These are phyloP conservation scores for Brachyhypopomus occidentalis DNA, from an alignment of 2,113 vertebrate species.

Conservation along the genomic window DNA sequence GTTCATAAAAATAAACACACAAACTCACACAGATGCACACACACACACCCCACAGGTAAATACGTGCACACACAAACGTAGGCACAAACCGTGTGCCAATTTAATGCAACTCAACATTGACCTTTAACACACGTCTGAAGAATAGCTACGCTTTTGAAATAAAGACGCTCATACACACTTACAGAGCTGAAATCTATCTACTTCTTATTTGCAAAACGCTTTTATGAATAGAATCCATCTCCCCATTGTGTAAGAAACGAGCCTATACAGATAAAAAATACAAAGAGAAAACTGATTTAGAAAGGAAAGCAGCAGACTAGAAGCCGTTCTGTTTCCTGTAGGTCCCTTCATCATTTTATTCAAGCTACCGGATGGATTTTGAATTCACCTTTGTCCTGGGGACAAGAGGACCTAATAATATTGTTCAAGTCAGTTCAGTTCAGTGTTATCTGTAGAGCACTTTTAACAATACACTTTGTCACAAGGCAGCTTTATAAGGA, in stretches of 20 bases:
- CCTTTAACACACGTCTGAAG: constrained; percentile 14
- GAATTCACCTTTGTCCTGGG: background rate
- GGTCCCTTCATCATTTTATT: background rate
- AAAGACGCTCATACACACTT: background rate
- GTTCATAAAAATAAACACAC: constrained; percentile 11
- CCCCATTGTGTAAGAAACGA: constrained; percentile 8
- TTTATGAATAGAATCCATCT: background rate
- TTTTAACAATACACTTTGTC: background rate
- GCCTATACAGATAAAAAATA: background rate
- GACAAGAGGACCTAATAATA: background rate
- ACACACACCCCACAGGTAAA: background rate
- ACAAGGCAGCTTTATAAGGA: no score
- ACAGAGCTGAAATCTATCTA: background rate
- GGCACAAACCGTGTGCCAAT: background rate
- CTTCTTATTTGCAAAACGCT: background rate
- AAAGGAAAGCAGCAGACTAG: background rate
- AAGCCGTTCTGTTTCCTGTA: background rate
- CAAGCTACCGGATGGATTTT: background rate
- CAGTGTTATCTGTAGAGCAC: background rate
- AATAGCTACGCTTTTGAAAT: background rate
- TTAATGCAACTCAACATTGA: background rate
- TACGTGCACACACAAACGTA: background rate
- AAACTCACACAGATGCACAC: background rate
- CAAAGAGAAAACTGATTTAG: background rate
- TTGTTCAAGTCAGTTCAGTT: background rate